Percentiles rank a stretch among this genome's conserved stretches.
These are phyloP conservation scores for Melanargia galathea DNA, from an alignment of 2,888 invertebrate genomes.

Conservation along the genomic window DNA sequence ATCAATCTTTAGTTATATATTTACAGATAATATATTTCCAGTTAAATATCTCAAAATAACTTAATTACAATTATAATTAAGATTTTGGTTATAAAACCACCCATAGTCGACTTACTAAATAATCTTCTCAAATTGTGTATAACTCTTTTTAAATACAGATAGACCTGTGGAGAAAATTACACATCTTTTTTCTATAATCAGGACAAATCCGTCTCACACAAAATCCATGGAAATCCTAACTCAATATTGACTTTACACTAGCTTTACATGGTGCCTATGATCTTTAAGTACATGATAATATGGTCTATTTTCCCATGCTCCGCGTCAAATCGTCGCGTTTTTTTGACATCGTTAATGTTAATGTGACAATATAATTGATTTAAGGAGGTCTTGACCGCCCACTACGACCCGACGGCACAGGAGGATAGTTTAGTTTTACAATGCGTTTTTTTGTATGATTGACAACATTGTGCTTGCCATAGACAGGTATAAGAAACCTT, in stretches of 20 bases:
- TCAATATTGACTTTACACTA: constrained; percentile 15
- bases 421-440: constrained; percentile 23
- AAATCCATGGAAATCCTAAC: constrained; percentile 3
- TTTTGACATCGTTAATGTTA: constrained; percentile 44
- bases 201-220: neutral
- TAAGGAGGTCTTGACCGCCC: constrained; percentile 45
- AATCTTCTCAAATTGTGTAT: no score
- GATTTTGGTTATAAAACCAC: no score
- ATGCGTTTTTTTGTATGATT: constrained; percentile 35
- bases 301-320: neutral
- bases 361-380: constrained; percentile 50
- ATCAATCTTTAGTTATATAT: no score
- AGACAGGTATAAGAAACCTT: neutral
- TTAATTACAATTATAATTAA: no score
- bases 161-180: no score
- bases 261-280: constrained; percentile 2
- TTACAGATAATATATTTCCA: no score
- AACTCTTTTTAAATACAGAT: no score
- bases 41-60: no score
- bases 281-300: constrained; percentile 6
- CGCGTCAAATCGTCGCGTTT: constrained; percentile 38
- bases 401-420: constrained; percentile 32
- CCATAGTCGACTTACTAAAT: no score
- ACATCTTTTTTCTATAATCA: no score
- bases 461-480: constrained; percentile 29